These are phyloP conservation scores for Mobula hypostoma DNA, from an alignment of 2,113 vertebrate genomes.

Conservation along the genomic window DNA sequence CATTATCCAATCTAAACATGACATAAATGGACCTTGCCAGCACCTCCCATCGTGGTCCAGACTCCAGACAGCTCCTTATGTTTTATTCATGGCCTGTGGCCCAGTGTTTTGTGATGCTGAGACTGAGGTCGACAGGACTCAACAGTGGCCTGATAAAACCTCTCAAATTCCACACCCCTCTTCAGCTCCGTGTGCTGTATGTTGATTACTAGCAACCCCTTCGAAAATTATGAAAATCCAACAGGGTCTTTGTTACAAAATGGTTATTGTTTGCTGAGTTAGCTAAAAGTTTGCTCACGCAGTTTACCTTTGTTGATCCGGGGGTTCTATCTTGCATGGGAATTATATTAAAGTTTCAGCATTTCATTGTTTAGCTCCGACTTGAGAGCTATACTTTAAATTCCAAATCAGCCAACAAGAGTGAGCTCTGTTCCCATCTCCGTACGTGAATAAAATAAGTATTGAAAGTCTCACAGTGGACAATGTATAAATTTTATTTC, in stretches of 20 bases:
- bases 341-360: neutral
- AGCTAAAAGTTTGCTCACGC: neutral
- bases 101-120: neutral
- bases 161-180: neutral
- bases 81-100: neutral
- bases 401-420: constrained; percentile 11
- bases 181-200: neutral
- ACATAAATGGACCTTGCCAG: neutral
- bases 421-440: neutral
- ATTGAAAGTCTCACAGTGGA: constrained; percentile 20
- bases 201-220: too few relatives aligned
- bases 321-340: neutral
- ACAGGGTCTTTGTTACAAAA: neutral
- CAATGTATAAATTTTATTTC: constrained; percentile 35
- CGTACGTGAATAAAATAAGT: constrained; percentile 29
- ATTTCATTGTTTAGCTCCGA: constrained; percentile 19
- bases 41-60: neutral
- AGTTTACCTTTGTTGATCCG: neutral
- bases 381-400: neutral
- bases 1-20: neutral
- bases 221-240: neutral
- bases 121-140: neutral
- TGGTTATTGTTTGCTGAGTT: neutral
- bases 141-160: neutral
- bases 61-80: neutral